These are phyloP conservation scores for Pherbina coryleti DNA, from an alignment of 2,888 invertebrate genomes.

Conservation along the genomic window DNA sequence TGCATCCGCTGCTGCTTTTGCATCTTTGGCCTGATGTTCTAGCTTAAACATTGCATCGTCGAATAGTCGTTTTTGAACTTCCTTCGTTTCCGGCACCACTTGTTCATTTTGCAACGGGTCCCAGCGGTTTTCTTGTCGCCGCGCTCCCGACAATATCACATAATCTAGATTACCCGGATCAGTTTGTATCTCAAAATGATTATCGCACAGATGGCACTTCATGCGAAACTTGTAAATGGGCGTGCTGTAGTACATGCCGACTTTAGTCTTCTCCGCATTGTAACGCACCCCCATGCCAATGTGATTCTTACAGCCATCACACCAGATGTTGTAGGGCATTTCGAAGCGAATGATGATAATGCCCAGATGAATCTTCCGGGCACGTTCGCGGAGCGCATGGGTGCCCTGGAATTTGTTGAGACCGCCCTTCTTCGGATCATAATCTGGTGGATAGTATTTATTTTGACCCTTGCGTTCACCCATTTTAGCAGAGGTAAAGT, in stretches of 20 bases:
- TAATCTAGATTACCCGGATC: conserved; percentile 99
- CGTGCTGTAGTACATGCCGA: conserved; percentile 98
- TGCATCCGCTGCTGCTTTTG: conserved; percentile 76
- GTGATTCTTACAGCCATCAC: conserved; percentile 97
- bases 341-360: conserved; percentile 89
- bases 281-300: conserved; percentile 99
- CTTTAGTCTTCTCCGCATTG: conserved; percentile 91
- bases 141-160: conserved; percentile 92
- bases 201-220: conserved; percentile 97
- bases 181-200: conserved; percentile 97
- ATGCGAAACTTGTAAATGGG: conserved; percentile 98
- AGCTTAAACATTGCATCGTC: conserved; percentile 98
- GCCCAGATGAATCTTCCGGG: conserved; percentile 93
- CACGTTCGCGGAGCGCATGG: conserved; percentile 95
- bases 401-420: conserved; percentile 94
- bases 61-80: conserved; percentile 87
- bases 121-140: conserved; percentile 98
- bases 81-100: conserved; percentile 91
- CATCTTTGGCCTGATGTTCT: conserved; percentile 91
- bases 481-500: conserved; percentile 73
- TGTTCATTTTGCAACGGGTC: conserved; percentile 97
- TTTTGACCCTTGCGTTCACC: conserved; percentile 99
- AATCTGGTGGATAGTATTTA: conserved; percentile 98
- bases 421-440: conserved; percentile 94
- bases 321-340: conserved; percentile 99